These are phyloP conservation scores for Muraenolepis orangiensis DNA, from an alignment of 2,797 vertebrate genomes.

Conservation along the genomic window DNA sequence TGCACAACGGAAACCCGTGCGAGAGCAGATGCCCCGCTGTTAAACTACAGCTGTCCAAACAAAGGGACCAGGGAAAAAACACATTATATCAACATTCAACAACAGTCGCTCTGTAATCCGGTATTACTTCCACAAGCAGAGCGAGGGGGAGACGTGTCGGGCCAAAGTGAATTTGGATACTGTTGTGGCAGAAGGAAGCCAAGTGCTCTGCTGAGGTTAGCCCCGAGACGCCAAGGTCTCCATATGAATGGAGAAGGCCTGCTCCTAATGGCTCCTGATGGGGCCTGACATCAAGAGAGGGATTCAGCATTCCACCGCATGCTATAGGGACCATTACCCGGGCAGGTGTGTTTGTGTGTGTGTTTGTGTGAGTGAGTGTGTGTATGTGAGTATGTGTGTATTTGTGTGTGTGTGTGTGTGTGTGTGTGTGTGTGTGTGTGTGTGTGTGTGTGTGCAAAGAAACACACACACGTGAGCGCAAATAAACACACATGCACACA, in stretches of 20 bases:
- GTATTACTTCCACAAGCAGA: slow-evolving; percentile 79
- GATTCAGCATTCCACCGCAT: slow-evolving; percentile 55
- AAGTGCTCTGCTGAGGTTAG: slow-evolving; percentile 67
- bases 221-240: slow-evolving; percentile 64
- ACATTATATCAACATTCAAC: slow-evolving; percentile 83
- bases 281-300: slow-evolving; percentile 67
- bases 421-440: slow-evolving; percentile 8
- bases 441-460: slow-evolving; percentile 23
- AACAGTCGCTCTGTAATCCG: slow-evolving; percentile 83
- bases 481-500: too few species aligned
- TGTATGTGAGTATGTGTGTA: slow-evolving; percentile 21
- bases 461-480: too few species aligned
- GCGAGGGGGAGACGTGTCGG: slow-evolving; percentile 66
- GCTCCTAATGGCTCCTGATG: slow-evolving; percentile 72
- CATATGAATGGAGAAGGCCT: slow-evolving; percentile 67
- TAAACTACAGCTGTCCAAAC: slow-evolving; percentile 80
- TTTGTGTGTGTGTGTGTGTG: neutral
- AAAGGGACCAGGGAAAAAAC: slow-evolving; percentile 74
- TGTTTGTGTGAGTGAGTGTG: neutral
- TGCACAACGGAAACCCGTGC: slow-evolving; percentile 63
- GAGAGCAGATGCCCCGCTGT: slow-evolving; percentile 70
- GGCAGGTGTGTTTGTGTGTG: neutral
- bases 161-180: slow-evolving; percentile 71
- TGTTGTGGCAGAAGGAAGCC: slow-evolving; percentile 66
- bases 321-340: slow-evolving; percentile 22